A percentile compares a stretch with the other conserved stretches of the same genome.
Evolutionary conservation across 2,888 invertebrate species (phyloP).

Genomic region (Epistrophella euchroma): DNA sequence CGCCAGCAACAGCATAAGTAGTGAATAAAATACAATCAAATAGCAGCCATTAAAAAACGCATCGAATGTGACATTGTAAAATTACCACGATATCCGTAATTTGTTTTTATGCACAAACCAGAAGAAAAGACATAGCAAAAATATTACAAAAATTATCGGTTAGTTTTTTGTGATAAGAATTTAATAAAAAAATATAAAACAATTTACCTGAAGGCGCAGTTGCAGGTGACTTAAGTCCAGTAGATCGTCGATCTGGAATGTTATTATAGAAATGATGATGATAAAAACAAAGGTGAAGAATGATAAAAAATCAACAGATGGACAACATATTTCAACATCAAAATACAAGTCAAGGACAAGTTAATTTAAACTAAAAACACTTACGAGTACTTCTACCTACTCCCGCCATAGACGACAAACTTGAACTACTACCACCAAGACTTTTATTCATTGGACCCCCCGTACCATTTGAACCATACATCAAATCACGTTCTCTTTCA

Average conservation of each 20-base stretch:
- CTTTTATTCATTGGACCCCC: conserved; percentile 79
- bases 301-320: conserved; percentile 19
- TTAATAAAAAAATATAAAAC: conserved; percentile 20
- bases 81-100: conserved; percentile 71
- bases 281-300: conserved; percentile 17
- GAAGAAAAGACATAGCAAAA: conserved; percentile 38
- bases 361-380: conserved; percentile 23
- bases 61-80: conserved; percentile 59
- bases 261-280: conserved; percentile 42
- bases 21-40: conserved; percentile 41
- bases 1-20: conserved; percentile 54
- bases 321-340: not conserved
- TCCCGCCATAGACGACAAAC: conserved; percentile 79
- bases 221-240: conserved; percentile 79
- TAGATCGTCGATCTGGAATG: conserved; percentile 78
- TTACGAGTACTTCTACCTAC: conserved; percentile 77
- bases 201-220: conserved; percentile 78
- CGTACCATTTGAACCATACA: conserved; percentile 79
- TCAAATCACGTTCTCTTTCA: conserved; percentile 84
- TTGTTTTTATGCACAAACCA: conserved; percentile 72
- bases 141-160: conserved; percentile 55
- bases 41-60: conserved; percentile 59
- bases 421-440: conserved; percentile 79
- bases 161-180: conserved; percentile 58
- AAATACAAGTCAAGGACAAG: conserved; percentile 8